Conservation (phyloP, 2,113 vertebrate genomes). For the Sitta europaea region DNA sequence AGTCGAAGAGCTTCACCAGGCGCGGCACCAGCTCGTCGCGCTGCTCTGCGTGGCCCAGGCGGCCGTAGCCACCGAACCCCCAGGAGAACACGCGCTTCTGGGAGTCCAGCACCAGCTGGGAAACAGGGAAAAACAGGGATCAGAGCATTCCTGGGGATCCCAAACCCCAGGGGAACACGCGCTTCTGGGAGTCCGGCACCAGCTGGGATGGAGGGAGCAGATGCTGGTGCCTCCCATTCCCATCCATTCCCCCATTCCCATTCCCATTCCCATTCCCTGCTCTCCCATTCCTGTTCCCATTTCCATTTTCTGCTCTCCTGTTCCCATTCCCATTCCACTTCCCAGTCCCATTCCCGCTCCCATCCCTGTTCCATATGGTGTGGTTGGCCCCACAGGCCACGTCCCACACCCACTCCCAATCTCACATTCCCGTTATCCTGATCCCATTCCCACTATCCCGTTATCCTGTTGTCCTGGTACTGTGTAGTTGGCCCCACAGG, state of each 20-base stretch:
- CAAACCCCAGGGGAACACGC: background rate
- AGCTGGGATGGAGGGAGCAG: background rate
- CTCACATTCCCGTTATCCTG: background rate
- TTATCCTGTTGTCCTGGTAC: no score
- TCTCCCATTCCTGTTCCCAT: no score
- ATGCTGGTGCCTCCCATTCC: background rate
- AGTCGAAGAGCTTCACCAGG: background rate
- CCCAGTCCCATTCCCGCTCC: no score
- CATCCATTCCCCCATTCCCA: no score
- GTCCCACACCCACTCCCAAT: background rate
- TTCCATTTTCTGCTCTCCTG: no score
- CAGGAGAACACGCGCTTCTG: conserved; percentile 96
- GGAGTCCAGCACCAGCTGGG: conserved; percentile 89
- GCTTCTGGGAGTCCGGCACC: background rate
- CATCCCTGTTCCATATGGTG: no score
- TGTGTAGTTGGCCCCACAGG: no score
- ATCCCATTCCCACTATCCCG: background rate
- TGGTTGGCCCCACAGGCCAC: no score
- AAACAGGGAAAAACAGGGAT: no score
- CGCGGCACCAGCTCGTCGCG: background rate
- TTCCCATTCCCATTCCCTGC: background rate
- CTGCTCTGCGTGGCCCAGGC: background rate
- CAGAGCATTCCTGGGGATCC: background rate
- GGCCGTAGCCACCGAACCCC: conserved; percentile 86
- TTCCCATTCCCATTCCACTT: no score